Base-by-base conservation (phyloP, 2,113 vertebrate genomes). In the Mellivora capensis region DNA sequence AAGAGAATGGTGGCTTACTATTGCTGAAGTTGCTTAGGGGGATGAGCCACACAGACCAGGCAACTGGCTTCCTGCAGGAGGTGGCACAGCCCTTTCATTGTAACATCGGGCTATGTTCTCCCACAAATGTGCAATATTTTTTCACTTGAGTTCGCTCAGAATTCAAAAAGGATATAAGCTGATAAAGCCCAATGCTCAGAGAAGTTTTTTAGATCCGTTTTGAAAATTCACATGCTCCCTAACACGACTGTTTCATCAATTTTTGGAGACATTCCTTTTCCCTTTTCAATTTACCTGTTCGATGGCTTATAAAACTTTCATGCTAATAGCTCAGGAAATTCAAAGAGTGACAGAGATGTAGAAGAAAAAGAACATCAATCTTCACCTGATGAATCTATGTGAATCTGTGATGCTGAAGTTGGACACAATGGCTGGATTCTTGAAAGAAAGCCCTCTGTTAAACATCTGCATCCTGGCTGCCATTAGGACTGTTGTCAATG, bases 231-330 rank as follows among this genome's bases (percentile, higher is more conserved):
- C 57, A 29, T 4, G 4, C n/a, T 39, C 39, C 42, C 39, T 49
- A 44, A 67, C 15, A 34, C 25, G 29, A 88, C 39, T 27, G 17
- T 52, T 80, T 64, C 39, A 39, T 80, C 52, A 49, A 6, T 81
- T 77, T 86, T 82, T 27, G 0, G 85, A 69, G 92, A 94, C 42
- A 17, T 93, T 90, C 37, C 71, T 27, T 74, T 95, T 83, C 44
- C 44, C 29, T 92, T 89, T 96, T 94, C 59, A 90, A 90, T 92
- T 95, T 90, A 54, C 59, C 67, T 91, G 57, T 81, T 91, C 59
- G 61, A 23, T 93, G 84, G 42, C n/a, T 88, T 61, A 72, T 72
- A 86, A 91, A 86, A 88, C 54, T 34, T 94, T 80, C 87, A 92
- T 64, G 84, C 37, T 79, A 79, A 62, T 54, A 37, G 18, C 34